Evolutionary conservation across 2,797 vertebrate genomes (phyloP).

Genomic region (Ctenochaetus hawaiiensis): DNA sequence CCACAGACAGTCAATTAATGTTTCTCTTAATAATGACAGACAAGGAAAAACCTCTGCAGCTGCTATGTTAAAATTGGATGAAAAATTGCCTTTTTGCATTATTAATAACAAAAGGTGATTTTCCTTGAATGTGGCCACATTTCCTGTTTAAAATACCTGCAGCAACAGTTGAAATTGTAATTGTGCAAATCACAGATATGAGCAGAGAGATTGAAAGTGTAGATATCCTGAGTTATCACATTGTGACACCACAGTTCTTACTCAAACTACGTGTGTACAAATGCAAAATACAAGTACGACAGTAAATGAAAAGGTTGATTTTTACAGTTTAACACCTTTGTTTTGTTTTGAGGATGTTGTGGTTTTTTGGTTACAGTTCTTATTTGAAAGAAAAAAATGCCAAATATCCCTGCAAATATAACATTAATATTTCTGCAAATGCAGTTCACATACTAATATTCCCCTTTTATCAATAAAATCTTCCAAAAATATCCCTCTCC

Average conservation of each 20-base stretch:
- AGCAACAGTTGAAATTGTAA: neutral
- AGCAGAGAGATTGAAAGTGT: too few relatives aligned
- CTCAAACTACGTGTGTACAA: too few relatives aligned
- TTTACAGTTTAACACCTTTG: neutral
- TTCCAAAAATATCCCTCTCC: too few relatives aligned
- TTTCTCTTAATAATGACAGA: slow-evolving; percentile 3
- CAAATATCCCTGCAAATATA: too few relatives aligned
- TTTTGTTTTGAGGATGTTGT: too few relatives aligned
- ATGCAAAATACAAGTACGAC: too few relatives aligned
- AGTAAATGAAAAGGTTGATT: neutral
- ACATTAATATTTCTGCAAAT: too few relatives aligned
- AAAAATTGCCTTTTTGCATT: neutral
- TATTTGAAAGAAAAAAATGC: too few relatives aligned
- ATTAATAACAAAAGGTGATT: neutral
- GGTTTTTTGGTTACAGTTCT: too few relatives aligned
- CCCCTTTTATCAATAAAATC: too few relatives aligned
- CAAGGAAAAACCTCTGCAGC: neutral
- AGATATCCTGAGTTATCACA: neutral
- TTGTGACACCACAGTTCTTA: too few relatives aligned
- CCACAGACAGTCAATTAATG: slow-evolving; percentile 8
- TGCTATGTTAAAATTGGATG: neutral
- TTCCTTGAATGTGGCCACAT: neutral
- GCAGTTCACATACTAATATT: too few relatives aligned
- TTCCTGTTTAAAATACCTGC: neutral
- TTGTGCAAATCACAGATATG: neutral